Evolutionary conservation across 2,888 invertebrate species (phyloP), one percentile per base, ranked within the genome.

Genomic region (Euspilapteryx auroguttella): DNA sequence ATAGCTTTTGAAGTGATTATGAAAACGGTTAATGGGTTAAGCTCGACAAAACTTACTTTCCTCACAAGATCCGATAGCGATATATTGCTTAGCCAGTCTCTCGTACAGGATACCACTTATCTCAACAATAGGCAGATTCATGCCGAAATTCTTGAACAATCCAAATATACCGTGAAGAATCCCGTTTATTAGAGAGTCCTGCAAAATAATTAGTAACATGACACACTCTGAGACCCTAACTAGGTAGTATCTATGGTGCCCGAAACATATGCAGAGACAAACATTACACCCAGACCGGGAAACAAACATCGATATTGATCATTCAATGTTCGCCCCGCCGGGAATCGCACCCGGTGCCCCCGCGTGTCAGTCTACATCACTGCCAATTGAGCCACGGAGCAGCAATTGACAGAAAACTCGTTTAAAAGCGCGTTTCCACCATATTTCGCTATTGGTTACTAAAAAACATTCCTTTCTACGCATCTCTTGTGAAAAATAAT

Each of bases 91-190:
- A 4, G 25, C 20, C 4, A 55, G 27, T 14, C 36, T 37, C 2
- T 42, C 39, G 33, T 49, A 54, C 25, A 55, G 44, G 1, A 21
- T 25, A 5, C 34, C n/a, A n/a, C n/a, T 32, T 1, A 55, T 35
- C 28, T 55, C 49, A 3, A 37, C 29, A 0, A 41, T 39, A 3
- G 47, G 44, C 14, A 54, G 33, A 1, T 46, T 42, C 1, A 5
- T 5, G 2, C 49, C 49, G 29, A 50, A 56, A 23, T 46, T 39
- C 12, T 44, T 41, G 29, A 56, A 35, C 3, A 61, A 12, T 0
- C 54, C 48, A 1, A 39, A 29, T 0, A 54, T 34, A 0, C 59
- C 55, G 32, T 47, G 42, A 2, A 62, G 34, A 1, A 55, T 40
- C 2, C 53, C 39, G 2, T 40, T 43, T 2, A 31, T 35, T 3